A percentile compares a stretch with the other conserved stretches of the same genome.
These are phyloP conservation scores for Agriopis leucophaearia DNA, from an alignment of 2,888 invertebrate genomes.

Conservation along the genomic window DNA sequence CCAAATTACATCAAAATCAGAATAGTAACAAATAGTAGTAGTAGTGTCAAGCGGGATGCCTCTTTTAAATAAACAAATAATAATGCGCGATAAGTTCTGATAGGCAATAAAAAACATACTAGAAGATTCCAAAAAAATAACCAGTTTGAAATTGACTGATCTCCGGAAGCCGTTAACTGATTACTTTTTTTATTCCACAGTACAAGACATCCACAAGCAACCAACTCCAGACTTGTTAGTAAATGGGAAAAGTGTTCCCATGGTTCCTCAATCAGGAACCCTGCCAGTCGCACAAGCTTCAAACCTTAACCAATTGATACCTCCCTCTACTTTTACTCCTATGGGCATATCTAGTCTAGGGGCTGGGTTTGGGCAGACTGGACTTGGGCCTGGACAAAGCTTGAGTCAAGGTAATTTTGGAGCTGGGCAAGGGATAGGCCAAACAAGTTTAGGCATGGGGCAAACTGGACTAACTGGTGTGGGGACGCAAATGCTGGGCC, in stretches of 20 bases:
- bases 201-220: conserved; percentile 55
- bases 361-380: conserved; percentile 17
- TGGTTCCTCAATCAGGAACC: conserved; percentile 38
- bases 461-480: not conserved
- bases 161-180: not conserved
- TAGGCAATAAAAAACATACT: too few relatives aligned
- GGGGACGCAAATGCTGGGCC: not conserved
- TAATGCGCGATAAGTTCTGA: too few relatives aligned
- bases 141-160: too few relatives aligned
- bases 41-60: too few relatives aligned
- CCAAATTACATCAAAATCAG: too few relatives aligned
- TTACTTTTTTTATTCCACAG: conserved; percentile 42
- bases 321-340: conserved; percentile 45
- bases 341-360: conserved; percentile 39
- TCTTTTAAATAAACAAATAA: too few relatives aligned
- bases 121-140: too few relatives aligned
- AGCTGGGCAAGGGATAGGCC: conserved; percentile 3
- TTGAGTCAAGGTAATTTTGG: conserved; percentile 9
- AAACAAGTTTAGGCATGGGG: conserved; percentile 1
- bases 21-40: too few relatives aligned
- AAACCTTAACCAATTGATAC: conserved; percentile 54
- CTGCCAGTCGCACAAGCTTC: conserved; percentile 32
- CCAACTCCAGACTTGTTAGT: conserved; percentile 75
- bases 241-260: conserved; percentile 60
- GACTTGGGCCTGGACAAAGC: conserved; percentile 5